Conservation (phyloP, 2,113 vertebrate genomes). For the Ptyas mucosa region DNA sequence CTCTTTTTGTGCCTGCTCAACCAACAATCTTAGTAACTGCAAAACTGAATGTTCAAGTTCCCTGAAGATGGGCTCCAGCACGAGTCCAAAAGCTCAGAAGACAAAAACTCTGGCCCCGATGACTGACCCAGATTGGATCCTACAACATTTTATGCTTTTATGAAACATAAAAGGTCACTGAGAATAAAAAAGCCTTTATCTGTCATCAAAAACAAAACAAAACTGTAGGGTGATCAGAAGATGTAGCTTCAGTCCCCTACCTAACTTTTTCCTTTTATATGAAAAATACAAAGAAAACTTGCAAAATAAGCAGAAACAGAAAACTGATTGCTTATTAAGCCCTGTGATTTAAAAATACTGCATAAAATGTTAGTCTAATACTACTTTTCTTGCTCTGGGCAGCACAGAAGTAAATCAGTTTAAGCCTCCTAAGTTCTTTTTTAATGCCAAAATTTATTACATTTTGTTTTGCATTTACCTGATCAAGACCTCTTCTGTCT, state of each 20-base stretch:
- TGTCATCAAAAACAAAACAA: neutral
- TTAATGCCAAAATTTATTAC: neutral
- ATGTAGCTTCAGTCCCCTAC: neutral
- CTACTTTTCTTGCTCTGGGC: neutral
- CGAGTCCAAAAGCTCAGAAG: neutral
- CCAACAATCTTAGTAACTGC: neutral
- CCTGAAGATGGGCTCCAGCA: neutral
- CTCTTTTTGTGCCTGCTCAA: neutral
- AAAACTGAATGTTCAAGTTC: neutral
- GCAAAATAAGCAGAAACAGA: neutral
- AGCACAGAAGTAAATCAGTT: neutral
- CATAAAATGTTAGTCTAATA: neutral
- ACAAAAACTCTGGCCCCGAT: neutral
- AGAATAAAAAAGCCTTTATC: neutral
- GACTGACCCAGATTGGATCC: neutral
- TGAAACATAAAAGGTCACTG: neutral
- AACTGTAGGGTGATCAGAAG: neutral
- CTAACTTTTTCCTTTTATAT: neutral
- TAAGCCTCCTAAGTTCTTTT: neutral
- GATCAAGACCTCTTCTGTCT: slow-evolving; percentile 70
- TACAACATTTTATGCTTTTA: neutral
- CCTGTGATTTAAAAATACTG: neutral
- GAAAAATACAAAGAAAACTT: neutral
- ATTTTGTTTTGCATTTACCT: slow-evolving; percentile 62
- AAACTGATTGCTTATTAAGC: neutral